Base-by-base conservation (phyloP, 1,140 invertebrate genomes). In the Latrodectus geometricus region DNA sequence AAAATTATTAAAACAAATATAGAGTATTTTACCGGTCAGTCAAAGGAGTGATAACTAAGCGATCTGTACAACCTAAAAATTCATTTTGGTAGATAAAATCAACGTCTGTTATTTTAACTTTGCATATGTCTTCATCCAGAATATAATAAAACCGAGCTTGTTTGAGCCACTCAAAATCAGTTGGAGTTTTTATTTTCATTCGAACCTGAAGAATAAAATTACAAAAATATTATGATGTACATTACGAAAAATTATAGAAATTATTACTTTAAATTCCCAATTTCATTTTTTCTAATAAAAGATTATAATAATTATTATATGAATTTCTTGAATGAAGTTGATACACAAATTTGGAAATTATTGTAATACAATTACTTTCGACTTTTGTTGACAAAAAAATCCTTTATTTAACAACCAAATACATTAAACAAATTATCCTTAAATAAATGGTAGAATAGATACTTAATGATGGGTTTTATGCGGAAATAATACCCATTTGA, bases 101-200 rank as follows among this genome's bases (percentile, higher is more conserved):
- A 4, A 99, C 97, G 90, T 99, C 97, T 0, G 97, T 99, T 0
- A 99, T 97, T 4, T 94, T 95, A 89, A 99, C 97, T 90, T 94
- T 94, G 1, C 97, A 98, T 90, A 96, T 97, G 90, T 99, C 97
- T 9, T 95, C 92, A 89, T 99, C 97, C 91, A 98, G 96, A 91
- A 97, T 96, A 91, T 98, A 99, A 91, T 99, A 99, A 90, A 99
- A 99, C 76, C 98, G 93, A 89, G 97, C 97, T 90, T 99, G 97
- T 90, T 99, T 99, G 70, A 97, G 90, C 97, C 97, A 99, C 90
- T 99, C 97, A 91, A 99, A 99, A 91, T 99, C 97, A 87, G 94
- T 96, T 0, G 96, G 94, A 0, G 96, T 96, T 86, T 95, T 93
- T 11, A 97, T 94, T 89, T 96, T 96, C 89, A 96, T 90, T 23